These are phyloP conservation scores for Xerus rutilus DNA, from an alignment of 2,797 vertebrate species.

Conservation along the genomic window DNA sequence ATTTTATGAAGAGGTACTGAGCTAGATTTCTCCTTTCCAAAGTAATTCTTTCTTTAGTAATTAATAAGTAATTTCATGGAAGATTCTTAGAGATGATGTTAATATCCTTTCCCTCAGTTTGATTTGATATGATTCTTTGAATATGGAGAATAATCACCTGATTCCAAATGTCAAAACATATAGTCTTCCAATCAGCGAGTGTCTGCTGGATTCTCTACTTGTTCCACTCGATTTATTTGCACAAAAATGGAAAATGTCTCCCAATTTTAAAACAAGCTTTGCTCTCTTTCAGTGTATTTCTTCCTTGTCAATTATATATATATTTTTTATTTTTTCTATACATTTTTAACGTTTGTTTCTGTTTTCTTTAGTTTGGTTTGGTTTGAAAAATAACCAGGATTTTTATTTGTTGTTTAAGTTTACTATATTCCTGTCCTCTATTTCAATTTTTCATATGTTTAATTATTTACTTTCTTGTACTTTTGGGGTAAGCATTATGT, in stretches of 20 bases:
- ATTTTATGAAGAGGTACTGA: neutral
- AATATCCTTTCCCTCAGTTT: neutral
- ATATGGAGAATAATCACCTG: neutral
- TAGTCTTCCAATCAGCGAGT: neutral
- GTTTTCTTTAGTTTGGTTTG: neutral
- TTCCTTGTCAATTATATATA: neutral
- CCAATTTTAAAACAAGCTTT: neutral
- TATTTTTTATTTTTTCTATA: neutral
- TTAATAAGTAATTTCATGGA: neutral
- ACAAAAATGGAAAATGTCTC: neutral
- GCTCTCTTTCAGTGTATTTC: neutral
- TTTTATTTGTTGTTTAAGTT: neutral
- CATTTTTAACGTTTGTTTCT: neutral
- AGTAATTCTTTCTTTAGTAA: neutral
- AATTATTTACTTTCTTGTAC: neutral
- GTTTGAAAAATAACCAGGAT: neutral
- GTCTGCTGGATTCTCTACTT: neutral
- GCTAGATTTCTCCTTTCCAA: neutral
- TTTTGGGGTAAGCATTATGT: neutral
- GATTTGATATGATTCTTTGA: slow-evolving; percentile 17
- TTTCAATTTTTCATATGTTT: neutral
- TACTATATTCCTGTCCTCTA: neutral
- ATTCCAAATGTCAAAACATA: slow-evolving; percentile 24
- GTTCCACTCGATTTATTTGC: slow-evolving; percentile 17
- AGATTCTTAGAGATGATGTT: neutral